A percentile compares a stretch with the other conserved stretches of the same genome.
These are phyloP conservation scores for Tenthredo scrophulariae DNA, from an alignment of 2,888 invertebrate genomes.

Conservation along the genomic window DNA sequence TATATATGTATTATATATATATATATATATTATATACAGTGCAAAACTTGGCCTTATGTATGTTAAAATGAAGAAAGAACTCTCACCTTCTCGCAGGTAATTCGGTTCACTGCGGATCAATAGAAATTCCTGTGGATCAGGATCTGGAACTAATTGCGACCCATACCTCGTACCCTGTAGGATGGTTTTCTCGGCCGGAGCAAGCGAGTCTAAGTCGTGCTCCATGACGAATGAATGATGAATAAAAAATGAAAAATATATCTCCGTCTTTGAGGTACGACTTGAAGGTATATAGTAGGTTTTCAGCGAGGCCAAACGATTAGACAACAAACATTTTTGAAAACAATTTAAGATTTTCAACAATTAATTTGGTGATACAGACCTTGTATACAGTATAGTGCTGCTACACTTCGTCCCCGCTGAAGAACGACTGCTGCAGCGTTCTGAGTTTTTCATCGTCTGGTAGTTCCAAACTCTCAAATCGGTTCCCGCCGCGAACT, in stretches of 20 bases:
- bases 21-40: neutral
- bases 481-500: conserved; percentile 35
- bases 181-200: neutral
- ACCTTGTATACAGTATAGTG: neutral
- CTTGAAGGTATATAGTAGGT: neutral
- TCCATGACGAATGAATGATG: conserved; percentile 22
- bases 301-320: neutral
- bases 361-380: neutral
- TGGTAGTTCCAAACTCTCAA: conserved; percentile 56
- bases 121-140: conserved; percentile 59
- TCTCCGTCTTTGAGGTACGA: neutral
- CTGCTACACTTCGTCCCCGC: neutral
- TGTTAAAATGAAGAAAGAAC: conserved; percentile 8
- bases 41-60: neutral
- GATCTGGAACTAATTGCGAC: conserved; percentile 62
- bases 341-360: neutral
- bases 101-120: conserved; percentile 59
- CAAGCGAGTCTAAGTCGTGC: neutral
- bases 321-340: neutral
- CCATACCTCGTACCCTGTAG: neutral
- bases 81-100: conserved; percentile 31
- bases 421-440: neutral
- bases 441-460: conserved; percentile 60
- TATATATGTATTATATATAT: neutral
- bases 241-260: neutral